These are phyloP conservation scores for Amphipoea lucens DNA, from an alignment of 2,888 invertebrate species.

Conservation along the genomic window DNA sequence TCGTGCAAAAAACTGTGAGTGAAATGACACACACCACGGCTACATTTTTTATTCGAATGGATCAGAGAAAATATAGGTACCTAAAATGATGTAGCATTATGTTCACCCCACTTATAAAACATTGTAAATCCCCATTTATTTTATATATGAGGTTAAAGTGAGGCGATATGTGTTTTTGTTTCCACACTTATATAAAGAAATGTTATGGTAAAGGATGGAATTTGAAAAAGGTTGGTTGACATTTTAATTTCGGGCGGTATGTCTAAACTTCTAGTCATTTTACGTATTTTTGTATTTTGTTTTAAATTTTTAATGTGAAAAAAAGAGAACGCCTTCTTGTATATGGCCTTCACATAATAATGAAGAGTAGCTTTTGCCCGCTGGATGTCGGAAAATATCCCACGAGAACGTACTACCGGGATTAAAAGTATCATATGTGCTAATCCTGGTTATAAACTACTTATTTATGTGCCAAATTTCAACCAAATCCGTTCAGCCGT, in stretches of 20 bases:
- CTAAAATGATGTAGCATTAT: slow-evolving; percentile 41
- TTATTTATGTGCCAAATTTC: too few relatives aligned
- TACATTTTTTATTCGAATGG: slow-evolving; percentile 42
- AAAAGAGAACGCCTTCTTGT: background rate
- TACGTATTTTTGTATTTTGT: background rate
- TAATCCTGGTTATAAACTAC: too few relatives aligned
- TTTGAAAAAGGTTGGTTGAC: slow-evolving; percentile 14
- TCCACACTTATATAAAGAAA: slow-evolving; percentile 55
- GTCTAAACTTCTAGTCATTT: background rate
- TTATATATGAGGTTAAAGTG: slow-evolving; percentile 33
- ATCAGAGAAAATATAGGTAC: slow-evolving; percentile 30
- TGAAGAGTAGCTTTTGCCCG: background rate
- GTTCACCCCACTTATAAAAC: slow-evolving; percentile 44
- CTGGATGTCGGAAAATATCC: background rate
- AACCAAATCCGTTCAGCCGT: too few relatives aligned
- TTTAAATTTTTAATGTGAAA: background rate
- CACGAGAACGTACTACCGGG: background rate
- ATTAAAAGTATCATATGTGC: background rate
- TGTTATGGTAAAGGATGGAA: slow-evolving; percentile 39
- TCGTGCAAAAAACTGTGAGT: background rate
- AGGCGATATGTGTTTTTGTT: slow-evolving; percentile 62
- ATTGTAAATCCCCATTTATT: slow-evolving; percentile 51
- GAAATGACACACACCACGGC: background rate
- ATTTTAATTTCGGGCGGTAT: slow-evolving; percentile 2
- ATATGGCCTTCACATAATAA: background rate